A percentile compares a stretch with the other conserved stretches of the same genome.
phyloP scores from a whole-genome alignment of 1,140 invertebrate species.

The Tetramorium alpestre region DNA sequence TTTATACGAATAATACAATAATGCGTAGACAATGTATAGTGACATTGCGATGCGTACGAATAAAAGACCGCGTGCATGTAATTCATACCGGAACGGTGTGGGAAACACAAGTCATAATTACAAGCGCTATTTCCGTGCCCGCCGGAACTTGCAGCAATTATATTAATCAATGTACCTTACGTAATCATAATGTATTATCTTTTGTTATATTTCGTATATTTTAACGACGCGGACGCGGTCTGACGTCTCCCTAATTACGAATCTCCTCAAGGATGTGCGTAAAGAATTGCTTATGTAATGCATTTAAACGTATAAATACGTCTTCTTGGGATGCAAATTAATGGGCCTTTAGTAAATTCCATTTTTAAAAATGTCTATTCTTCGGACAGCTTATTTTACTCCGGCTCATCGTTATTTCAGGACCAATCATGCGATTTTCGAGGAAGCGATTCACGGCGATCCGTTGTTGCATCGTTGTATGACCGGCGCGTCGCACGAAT shows the following conservation, averaged over 20 bases:
- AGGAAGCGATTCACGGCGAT: not conserved
- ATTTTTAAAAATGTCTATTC: not conserved
- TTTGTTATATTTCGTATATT: constrained; percentile 32
- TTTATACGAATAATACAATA: constrained; percentile 12
- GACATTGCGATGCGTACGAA: constrained; percentile 4
- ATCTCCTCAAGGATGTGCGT: not conserved
- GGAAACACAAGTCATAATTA: constrained; percentile 61
- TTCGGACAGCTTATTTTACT: not conserved
- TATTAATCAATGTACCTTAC: constrained; percentile 66
- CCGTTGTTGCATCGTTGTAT: not conserved
- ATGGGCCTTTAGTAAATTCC: not conserved
- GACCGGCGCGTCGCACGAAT: constrained; percentile 10
- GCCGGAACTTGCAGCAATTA: constrained; percentile 69
- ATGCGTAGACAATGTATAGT: not conserved
- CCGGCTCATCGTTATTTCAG: not conserved
- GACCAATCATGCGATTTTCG: not conserved
- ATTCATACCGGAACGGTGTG: constrained; percentile 53
- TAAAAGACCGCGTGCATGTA: constrained; percentile 7
- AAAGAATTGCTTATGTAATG: not conserved
- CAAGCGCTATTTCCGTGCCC: constrained; percentile 64
- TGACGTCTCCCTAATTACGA: constrained; percentile 6
- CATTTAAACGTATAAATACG: not conserved
- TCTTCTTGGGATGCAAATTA: not conserved
- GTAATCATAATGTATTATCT: constrained; percentile 49
- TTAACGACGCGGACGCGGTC: constrained; percentile 32